Percentiles rank a stretch among this genome's conserved stretches.
These are phyloP conservation scores for Triplophysa bombifrons DNA, from an alignment of 2,797 vertebrate species.

Conservation along the genomic window DNA sequence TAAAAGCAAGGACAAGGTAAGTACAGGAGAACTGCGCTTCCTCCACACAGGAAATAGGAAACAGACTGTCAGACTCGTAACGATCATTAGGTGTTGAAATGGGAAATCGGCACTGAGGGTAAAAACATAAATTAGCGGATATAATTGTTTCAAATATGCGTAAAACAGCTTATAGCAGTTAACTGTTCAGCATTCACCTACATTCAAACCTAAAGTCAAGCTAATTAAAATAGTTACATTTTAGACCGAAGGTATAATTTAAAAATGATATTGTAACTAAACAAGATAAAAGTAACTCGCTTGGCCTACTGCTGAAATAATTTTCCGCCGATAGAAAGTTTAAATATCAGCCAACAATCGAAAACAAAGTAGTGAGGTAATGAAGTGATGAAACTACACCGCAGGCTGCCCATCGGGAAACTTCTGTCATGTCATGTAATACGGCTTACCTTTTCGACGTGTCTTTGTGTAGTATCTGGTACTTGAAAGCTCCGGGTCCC, in stretches of 20 bases:
- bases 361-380: neutral
- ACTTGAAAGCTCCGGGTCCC: slow-evolving; percentile 79
- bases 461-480: slow-evolving; percentile 65
- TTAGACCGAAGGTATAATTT: too few relatives aligned
- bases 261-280: too few relatives aligned
- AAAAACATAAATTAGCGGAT: neutral
- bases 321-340: too few relatives aligned
- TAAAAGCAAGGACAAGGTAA: slow-evolving; percentile 44
- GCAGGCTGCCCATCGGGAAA: neutral
- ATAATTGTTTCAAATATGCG: neutral
- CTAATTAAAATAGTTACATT: too few relatives aligned
- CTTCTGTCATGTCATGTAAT: neutral
- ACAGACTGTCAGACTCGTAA: slow-evolving; percentile 70
- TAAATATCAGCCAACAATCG: neutral
- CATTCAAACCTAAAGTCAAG: too few relatives aligned
- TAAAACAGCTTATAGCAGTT: neutral
- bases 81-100: slow-evolving; percentile 62
- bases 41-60: slow-evolving; percentile 75
- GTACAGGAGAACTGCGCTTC: slow-evolving; percentile 56
- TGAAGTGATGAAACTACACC: too few relatives aligned
- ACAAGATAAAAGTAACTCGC: too few relatives aligned
- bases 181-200: neutral
- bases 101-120: neutral
- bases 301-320: too few relatives aligned
- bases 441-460: slow-evolving; percentile 70